Evolutionary conservation across 2,113 vertebrate genomes (phyloP), one percentile per base, ranked within the genome.

Genomic region (Toxotes chatareus): DNA sequence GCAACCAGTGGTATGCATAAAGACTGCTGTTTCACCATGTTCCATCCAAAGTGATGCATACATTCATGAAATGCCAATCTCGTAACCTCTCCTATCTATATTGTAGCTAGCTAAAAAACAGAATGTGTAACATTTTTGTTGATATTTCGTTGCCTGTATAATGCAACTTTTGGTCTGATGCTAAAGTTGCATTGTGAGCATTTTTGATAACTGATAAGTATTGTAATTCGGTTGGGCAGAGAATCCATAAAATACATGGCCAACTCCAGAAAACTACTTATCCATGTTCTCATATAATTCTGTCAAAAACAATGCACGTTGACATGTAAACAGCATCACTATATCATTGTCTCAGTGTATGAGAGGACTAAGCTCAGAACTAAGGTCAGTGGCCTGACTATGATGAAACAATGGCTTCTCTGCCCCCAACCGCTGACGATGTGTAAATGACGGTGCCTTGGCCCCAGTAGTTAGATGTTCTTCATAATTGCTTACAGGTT

Each of bases 401-500:
- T 84, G 84, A 67, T 63, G 32, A 72, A 66, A 11, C 69, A 61
- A 82, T 93, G 93, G 93, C 89, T 93, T 95, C 94, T 95, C 94
- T 95, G 92, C 92, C 93, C 89, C 90, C 88, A 93, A 91, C 85
- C 89, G 38, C 27, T 40, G 57, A 84, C 34, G 64, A 76, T 90
- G 27, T 93, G 60, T 80, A 68, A 85, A 80, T 82, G 85, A 88
- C 49, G 88, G 93, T 97, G 95, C 91, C 94, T 89, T 96, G 92
- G 88, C 88, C 91, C 91, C 88, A 94, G 94, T 91, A 95, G 96
- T 95, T 80, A 92, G 96, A 93, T 97, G 89, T 95, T 95, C 93
- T 96, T 95, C 94, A 89, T 96, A 95, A 98, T 96, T 97, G 94
- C 96, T 99, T 99, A 88, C 97, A 99, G 98, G 97, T 98, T 81